phyloP scores from a whole-genome alignment of 1,140 invertebrate species.

The Drosophila sp. region DNA sequence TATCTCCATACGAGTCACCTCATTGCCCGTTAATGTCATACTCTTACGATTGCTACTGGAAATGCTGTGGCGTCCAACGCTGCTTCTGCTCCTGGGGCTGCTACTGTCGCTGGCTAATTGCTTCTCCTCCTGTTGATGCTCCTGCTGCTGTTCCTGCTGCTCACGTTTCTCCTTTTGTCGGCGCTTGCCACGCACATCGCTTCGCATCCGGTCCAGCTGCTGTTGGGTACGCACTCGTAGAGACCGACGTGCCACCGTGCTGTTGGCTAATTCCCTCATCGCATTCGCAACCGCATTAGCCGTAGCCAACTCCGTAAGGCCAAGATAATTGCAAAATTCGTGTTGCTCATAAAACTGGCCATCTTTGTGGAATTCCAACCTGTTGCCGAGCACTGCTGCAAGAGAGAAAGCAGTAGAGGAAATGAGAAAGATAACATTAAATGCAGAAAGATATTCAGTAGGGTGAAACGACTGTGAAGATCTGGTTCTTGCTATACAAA shows the following conservation, averaged over 20 bases:
- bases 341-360: slow-evolving; percentile 71
- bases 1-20: background rate
- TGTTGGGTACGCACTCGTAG: slow-evolving; percentile 68
- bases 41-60: background rate
- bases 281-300: slow-evolving; percentile 74
- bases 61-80: background rate
- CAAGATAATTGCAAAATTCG: slow-evolving; percentile 80
- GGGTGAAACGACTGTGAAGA: too few species aligned
- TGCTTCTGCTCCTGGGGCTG: slow-evolving; percentile 5
- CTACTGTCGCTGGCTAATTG: background rate
- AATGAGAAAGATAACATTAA: background rate
- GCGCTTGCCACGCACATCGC: slow-evolving; percentile 51
- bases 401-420: background rate
- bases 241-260: slow-evolving; percentile 69
- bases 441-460: too few species aligned
- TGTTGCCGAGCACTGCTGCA: slow-evolving; percentile 2
- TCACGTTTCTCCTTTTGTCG: slow-evolving; percentile 32
- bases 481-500: too few species aligned
- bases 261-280: slow-evolving; percentile 73
- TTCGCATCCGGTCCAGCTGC: slow-evolving; percentile 70
- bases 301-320: slow-evolving; percentile 72
- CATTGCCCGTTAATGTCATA: background rate
- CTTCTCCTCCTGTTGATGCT: slow-evolving; percentile 32
- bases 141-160: slow-evolving; percentile 4
- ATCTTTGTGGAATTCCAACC: slow-evolving; percentile 40